These are phyloP conservation scores for Phengaris arion DNA, from an alignment of 2,888 invertebrate genomes.

Conservation along the genomic window DNA sequence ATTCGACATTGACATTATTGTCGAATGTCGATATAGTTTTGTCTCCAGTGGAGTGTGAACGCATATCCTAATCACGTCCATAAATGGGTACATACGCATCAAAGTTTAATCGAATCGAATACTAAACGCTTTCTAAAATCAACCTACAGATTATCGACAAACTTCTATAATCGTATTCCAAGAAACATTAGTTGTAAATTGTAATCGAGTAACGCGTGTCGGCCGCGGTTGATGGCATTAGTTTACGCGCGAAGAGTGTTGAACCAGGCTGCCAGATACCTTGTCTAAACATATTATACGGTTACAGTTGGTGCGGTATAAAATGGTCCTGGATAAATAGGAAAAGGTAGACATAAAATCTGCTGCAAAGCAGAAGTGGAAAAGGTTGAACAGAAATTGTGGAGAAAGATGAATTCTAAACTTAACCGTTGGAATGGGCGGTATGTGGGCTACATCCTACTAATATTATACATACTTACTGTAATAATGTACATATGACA, in stretches of 20 bases:
- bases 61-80: neutral
- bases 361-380: no score
- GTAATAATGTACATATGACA: no score
- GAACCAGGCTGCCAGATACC: conserved; percentile 15
- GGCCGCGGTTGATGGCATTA: conserved; percentile 12
- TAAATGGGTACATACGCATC: neutral
- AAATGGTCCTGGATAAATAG: neutral
- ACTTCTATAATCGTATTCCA: conserved; percentile 4
- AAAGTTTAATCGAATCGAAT: neutral
- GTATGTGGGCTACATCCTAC: no score
- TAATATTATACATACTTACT: no score
- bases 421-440: no score
- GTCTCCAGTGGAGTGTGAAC: no score
- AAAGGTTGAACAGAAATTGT: no score
- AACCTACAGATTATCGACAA: neutral
- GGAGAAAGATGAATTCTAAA: no score
- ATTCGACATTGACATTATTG: no score
- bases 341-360: neutral
- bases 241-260: neutral
- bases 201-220: conserved; percentile 23
- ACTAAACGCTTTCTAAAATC: conserved; percentile 12
- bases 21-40: no score
- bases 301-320: neutral
- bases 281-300: conserved; percentile 27
- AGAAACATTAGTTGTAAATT: neutral